Conservation (phyloP, 2,888 invertebrate species). For the Spisula subtruncata region DNA sequence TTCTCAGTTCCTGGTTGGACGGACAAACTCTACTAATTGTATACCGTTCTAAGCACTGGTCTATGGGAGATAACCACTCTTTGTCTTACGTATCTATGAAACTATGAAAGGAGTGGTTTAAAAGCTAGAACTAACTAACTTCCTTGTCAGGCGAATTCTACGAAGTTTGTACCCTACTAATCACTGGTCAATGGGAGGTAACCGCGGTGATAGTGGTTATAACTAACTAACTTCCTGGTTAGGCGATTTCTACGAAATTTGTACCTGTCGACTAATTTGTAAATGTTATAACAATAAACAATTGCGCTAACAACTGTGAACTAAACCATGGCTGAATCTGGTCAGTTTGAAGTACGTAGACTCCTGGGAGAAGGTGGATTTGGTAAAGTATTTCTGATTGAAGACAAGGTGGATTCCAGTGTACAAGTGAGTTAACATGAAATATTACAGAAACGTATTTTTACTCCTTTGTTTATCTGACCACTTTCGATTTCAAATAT, state of each 20-base stretch:
- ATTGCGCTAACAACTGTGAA: background rate
- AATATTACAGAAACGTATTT: background rate
- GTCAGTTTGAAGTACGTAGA: conserved; percentile 27
- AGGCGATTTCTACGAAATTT: background rate
- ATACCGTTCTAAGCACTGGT: no score
- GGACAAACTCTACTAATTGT: no score
- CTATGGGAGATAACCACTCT: no score
- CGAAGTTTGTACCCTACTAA: no score
- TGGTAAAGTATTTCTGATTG: conserved; percentile 56
- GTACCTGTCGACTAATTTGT: background rate
- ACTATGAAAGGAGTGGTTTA: no score
- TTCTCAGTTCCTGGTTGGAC: no score
- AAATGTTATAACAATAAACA: background rate
- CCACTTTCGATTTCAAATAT: background rate
- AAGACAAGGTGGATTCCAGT: conserved; percentile 43
- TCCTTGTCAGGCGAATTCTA: no score
- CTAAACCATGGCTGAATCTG: background rate
- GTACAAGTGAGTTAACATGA: conserved; percentile 37
- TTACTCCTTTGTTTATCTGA: background rate
- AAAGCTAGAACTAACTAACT: no score
- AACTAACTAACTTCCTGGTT: background rate
- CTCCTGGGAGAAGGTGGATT: conserved; percentile 56
- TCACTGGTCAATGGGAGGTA: no score
- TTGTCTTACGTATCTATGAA: no score
- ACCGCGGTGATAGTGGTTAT: no score